phyloP scores from a whole-genome alignment of 2,113 vertebrate genomes.

The Potamarius usumacintae region DNA sequence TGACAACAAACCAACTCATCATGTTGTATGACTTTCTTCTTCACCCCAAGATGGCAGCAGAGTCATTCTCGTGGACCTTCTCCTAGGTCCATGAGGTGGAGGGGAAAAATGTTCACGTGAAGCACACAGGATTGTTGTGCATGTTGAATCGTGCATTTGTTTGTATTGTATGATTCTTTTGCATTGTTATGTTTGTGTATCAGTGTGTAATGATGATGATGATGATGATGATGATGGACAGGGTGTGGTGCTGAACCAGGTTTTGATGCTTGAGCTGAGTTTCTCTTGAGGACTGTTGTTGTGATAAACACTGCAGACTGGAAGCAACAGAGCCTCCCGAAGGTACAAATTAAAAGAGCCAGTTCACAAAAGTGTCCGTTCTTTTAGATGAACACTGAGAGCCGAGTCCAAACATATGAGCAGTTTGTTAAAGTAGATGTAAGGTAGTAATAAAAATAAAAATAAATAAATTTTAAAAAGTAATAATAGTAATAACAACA shows the following conservation, averaged over 20 bases:
- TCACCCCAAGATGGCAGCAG: conserved; percentile 68
- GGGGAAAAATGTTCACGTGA: neutral
- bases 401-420: neutral
- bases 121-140: neutral
- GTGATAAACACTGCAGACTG: conserved; percentile 71
- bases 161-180: neutral
- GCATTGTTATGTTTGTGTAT: neutral
- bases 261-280: conserved; percentile 66
- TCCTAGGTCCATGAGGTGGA: neutral
- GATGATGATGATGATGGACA: conserved; percentile 42
- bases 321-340: conserved; percentile 70
- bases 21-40: neutral
- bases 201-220: conserved; percentile 37
- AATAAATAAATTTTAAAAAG: neutral
- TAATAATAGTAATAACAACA: neutral
- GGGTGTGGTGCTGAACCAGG: conserved; percentile 66
- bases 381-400: neutral
- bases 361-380: neutral
- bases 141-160: neutral
- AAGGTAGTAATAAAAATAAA: neutral
- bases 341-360: conserved; percentile 48
- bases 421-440: neutral
- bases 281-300: conserved; percentile 74
- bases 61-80: conserved; percentile 20
- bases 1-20: conserved; percentile 52